phyloP scores from a whole-genome alignment of 2,888 invertebrate genomes.

The Oconnorella tubifera region DNA sequence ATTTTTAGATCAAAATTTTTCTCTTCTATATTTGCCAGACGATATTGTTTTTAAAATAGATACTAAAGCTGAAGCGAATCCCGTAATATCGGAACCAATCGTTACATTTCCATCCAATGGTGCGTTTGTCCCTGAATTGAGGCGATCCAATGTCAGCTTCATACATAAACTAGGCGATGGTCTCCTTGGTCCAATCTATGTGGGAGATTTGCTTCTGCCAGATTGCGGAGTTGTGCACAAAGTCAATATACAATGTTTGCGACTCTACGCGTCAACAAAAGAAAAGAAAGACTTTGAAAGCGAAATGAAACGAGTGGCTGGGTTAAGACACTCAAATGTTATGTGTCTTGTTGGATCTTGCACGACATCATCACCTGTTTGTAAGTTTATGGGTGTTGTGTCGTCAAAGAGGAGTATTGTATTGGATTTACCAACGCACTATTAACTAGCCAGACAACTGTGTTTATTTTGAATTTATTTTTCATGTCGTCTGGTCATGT shows the following conservation, averaged over 20 bases:
- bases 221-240: neutral
- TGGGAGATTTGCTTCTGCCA: neutral
- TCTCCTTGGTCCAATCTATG: neutral
- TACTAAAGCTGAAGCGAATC: too few relatives aligned
- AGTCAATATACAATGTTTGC: neutral
- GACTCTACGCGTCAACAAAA: neutral
- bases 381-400: neutral
- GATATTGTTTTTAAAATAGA: too few relatives aligned
- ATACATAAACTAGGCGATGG: neutral
- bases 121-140: neutral
- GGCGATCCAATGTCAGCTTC: neutral
- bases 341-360: neutral
- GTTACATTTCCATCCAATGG: too few relatives aligned
- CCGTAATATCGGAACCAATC: too few relatives aligned
- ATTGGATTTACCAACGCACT: too few relatives aligned
- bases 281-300: neutral
- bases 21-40: too few relatives aligned
- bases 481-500: neutral
- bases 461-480: neutral
- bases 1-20: too few relatives aligned
- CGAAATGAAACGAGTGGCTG: neutral
- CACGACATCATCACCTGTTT: neutral
- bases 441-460: neutral
- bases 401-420: too few relatives aligned
- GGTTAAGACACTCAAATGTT: neutral